A percentile compares a stretch with the other conserved stretches of the same genome.
Evolutionary conservation across 2,797 vertebrate species (phyloP).

Genomic region (Argentina silus): DNA sequence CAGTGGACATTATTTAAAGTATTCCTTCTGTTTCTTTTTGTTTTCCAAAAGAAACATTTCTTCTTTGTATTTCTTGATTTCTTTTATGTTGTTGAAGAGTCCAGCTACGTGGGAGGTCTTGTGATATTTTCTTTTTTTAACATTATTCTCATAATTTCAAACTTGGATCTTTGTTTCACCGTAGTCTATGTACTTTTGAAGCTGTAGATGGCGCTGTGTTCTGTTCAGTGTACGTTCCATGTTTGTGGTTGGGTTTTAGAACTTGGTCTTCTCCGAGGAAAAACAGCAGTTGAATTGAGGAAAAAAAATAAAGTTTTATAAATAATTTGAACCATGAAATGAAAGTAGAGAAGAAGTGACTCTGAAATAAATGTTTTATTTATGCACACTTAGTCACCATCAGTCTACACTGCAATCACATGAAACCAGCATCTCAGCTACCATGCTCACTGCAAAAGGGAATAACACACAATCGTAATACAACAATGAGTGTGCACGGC

Average conservation of each 20-base stretch:
- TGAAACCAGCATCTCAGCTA: not conserved
- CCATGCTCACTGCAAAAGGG: not conserved
- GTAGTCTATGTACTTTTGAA: constrained; percentile 64
- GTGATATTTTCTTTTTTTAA: constrained; percentile 51
- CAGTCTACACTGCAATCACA: not conserved
- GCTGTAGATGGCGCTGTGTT: constrained; percentile 69
- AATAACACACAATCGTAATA: no score
- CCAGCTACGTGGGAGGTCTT: constrained; percentile 32
- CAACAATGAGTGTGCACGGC: no score
- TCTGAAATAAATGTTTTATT: constrained; percentile 11
- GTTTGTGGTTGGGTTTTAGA: constrained; percentile 73
- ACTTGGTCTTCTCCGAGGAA: constrained; percentile 63
- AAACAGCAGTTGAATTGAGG: constrained; percentile 64
- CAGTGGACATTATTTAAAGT: constrained; percentile 56
- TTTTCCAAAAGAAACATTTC: constrained; percentile 18
- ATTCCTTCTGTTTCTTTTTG: constrained; percentile 34
- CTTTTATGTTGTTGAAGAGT: constrained; percentile 39
- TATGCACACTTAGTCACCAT: not conserved
- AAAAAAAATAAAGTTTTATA: constrained; percentile 78
- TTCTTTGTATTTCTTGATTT: constrained; percentile 31
- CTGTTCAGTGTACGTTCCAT: constrained; percentile 70
- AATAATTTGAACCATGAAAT: constrained; percentile 67
- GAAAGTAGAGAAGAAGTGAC: not conserved
- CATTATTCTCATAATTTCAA: constrained; percentile 40
- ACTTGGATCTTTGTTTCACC: constrained; percentile 52